These are phyloP conservation scores for Phalanger gymnotis DNA, from an alignment of 2,797 vertebrate species.

Conservation along the genomic window DNA sequence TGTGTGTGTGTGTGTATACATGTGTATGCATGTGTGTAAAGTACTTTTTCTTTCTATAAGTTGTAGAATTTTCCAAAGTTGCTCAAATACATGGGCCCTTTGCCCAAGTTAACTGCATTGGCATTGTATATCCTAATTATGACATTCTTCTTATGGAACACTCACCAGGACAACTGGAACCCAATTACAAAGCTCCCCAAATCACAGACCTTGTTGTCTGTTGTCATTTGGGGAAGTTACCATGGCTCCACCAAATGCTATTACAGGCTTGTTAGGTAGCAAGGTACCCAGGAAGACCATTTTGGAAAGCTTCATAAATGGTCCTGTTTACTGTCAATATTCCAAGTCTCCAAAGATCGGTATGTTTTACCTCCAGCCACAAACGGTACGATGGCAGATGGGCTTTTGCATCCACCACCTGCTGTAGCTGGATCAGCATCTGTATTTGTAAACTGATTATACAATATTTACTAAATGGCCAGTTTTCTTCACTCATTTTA, in stretches of 20 bases:
- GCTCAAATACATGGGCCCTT: conserved; percentile 17
- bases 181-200: conserved; percentile 5
- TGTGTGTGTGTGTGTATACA: neutral
- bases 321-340: conserved; percentile 27
- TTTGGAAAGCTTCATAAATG: conserved; percentile 27
- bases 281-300: neutral
- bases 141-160: conserved; percentile 29
- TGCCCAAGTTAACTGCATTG: conserved; percentile 37
- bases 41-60: conserved; percentile 33
- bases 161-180: conserved; percentile 29
- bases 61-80: conserved; percentile 49
- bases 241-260: neutral
- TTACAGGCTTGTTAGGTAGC: conserved; percentile 27
- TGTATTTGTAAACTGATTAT: conserved; percentile 66
- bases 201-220: conserved; percentile 29
- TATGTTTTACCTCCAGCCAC: conserved; percentile 62
- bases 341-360: neutral
- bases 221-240: conserved; percentile 14
- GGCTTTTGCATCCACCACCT: conserved; percentile 68
- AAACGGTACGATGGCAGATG: conserved; percentile 62
- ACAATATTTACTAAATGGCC: conserved; percentile 61
- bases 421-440: conserved; percentile 60
- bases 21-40: neutral
- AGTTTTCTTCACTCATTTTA: conserved; percentile 59
- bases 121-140: conserved; percentile 23